Base-by-base conservation (phyloP, 2,888 invertebrate genomes). In the Drosophila flavopinicola region DNA sequence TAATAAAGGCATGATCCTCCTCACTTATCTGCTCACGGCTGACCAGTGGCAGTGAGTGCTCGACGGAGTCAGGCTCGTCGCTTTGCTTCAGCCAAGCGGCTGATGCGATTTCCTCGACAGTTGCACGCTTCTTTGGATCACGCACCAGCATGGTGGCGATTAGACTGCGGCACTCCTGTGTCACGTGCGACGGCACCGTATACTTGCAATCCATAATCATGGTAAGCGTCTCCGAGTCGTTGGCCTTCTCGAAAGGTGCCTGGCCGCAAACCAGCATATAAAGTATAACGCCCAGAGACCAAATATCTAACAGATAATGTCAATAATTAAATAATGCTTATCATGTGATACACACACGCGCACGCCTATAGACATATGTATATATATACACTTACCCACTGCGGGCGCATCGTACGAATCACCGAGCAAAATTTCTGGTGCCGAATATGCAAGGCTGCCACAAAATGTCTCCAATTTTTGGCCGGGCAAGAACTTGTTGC, bases 161-260 rank as follows among this genome's bases (percentile, higher is more conserved):
- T 75, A 99, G 93, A 86, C 96, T 96, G 92, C 95, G 94, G 92
- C 99, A 99, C 63, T 94, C 94, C 49, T 93, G 92, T 9, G 98
- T 96, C 72, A 99, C 95, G 92, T 97, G 96, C 24, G 93, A 91
- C 52, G 99, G 98, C 88, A 98, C 95, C 59, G 95, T 95, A 91
- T 98, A 99, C 93, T 98, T 98, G 92, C 99, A 99, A 92, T 99
- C 99, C 97, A 99, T 98, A 76, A 99, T 99, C 97, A 98, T 99
- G 25, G 98, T 99, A 53, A 99, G 92, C 0, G 99, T 99, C 93
- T 99, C 99, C 87, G 98, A 98, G 92, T 99, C 99, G 91, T 99
- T 99, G 25, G 99, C 98, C 92, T 99, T 99, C 92, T 99, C 98
- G 91, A 99, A 99, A 5, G 99, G 99, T 29, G 99, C 96, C 90